phyloP scores from a whole-genome alignment of 2,797 vertebrate species.

The Cynopterus sphinx region DNA sequence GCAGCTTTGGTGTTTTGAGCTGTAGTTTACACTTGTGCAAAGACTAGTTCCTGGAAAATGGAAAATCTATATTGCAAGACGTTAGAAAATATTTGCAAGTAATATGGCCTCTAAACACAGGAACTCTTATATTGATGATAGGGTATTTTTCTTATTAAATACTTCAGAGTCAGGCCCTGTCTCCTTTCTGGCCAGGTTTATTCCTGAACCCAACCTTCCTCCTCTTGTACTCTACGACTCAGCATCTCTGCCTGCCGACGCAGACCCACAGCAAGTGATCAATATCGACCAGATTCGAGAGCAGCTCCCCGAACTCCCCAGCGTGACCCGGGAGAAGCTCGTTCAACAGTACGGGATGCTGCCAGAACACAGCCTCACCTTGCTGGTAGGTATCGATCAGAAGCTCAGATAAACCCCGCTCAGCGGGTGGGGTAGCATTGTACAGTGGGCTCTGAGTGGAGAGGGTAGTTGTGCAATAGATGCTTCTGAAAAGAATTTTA shows the following conservation, averaged over 20 bases:
- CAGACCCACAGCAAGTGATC: conserved; percentile 88
- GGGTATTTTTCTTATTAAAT: neutral
- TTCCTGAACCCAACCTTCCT: conserved; percentile 99
- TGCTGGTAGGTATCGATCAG: conserved; percentile 90
- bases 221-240: conserved; percentile 93
- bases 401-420: conserved; percentile 28
- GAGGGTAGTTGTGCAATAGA: neutral
- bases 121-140: neutral
- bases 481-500: neutral
- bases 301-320: conserved; percentile 93
- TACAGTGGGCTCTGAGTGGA: neutral
- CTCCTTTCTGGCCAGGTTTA: conserved; percentile 89
- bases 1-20: neutral
- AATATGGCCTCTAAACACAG: neutral
- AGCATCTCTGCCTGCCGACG: conserved; percentile 84
- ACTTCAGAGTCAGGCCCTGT: neutral
- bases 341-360: conserved; percentile 91
- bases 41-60: neutral
- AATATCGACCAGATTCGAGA: conserved; percentile 90
- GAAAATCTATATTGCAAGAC: neutral
- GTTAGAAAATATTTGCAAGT: neutral
- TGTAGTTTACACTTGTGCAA: neutral
- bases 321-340: conserved; percentile 90
- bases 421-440: neutral
- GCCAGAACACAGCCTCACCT: conserved; percentile 93